A percentile compares a stretch with the other conserved stretches of the same genome.
Evolutionary conservation across 2,888 invertebrate species (phyloP).

Genomic region (Epinotia bilunana): DNA sequence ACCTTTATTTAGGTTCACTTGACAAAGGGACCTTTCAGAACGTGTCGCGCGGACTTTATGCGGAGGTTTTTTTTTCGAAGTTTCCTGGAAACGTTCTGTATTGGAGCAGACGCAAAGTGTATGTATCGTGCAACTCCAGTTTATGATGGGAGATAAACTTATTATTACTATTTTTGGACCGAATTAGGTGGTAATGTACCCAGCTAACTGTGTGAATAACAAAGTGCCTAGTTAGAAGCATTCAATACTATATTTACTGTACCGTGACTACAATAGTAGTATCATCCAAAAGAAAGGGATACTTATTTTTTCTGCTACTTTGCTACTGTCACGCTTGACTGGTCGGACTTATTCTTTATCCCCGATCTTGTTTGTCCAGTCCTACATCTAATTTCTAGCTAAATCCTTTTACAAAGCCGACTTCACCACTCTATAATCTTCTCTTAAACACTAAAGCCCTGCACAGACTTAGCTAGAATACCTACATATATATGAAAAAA

Average conservation of each 20-base stretch:
- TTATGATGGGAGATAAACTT: background rate
- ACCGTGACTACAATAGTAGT: background rate
- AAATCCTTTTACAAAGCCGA: background rate
- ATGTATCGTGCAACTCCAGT: slow-evolving; percentile 9
- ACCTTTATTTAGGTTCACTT: slow-evolving; percentile 50
- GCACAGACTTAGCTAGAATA: too few species aligned
- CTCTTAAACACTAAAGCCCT: background rate
- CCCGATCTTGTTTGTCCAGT: background rate
- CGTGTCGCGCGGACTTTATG: slow-evolving; percentile 47
- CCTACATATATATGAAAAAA: too few species aligned
- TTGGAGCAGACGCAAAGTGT: slow-evolving; percentile 30
- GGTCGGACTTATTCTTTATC: background rate
- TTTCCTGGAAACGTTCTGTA: slow-evolving; percentile 29
- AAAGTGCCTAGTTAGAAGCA: background rate
- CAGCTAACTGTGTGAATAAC: too few species aligned
- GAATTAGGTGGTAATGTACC: background rate
- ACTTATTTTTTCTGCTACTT: background rate
- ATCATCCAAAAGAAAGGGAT: background rate
- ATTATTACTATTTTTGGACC: background rate
- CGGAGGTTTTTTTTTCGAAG: slow-evolving; percentile 19
- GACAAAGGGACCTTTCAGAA: slow-evolving; percentile 51
- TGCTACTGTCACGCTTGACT: slow-evolving; percentile 1
- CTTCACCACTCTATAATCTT: background rate
- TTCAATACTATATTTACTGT: background rate
- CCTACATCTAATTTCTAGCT: too few species aligned